These are phyloP conservation scores for Endomychus coccineus DNA, from an alignment of 2,888 invertebrate species.

Conservation along the genomic window DNA sequence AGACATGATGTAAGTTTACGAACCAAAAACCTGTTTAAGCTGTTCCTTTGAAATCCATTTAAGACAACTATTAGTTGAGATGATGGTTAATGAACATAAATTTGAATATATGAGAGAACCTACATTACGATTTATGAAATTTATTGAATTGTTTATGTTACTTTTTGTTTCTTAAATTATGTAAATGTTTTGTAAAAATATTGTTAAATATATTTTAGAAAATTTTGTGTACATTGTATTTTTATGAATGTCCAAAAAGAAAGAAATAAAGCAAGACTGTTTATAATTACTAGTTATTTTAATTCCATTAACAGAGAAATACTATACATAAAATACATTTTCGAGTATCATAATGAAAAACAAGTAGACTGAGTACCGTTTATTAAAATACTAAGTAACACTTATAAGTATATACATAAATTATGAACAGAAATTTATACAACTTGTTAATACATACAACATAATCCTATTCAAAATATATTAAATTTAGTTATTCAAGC, in stretches of 20 bases:
- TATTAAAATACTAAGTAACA: no score
- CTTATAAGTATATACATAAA: no score
- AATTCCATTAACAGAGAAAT: background rate
- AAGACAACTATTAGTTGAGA: constrained; percentile 3
- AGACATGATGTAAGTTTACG: background rate
- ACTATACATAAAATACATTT: background rate
- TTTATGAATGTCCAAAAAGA: constrained; percentile 37
- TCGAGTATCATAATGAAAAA: background rate
- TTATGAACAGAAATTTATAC: no score
- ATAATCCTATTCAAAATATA: no score
- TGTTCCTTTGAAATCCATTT: constrained; percentile 2
- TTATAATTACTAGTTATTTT: constrained; percentile 23
- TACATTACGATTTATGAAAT: constrained; percentile 4
- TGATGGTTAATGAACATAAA: constrained; percentile 3
- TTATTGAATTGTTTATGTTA: constrained; percentile 6
- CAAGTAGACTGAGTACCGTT: no score
- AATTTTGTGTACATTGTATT: constrained; percentile 35
- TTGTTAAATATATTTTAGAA: constrained; percentile 31
- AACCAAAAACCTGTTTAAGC: constrained; percentile 5
- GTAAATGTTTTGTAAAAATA: constrained; percentile 31
- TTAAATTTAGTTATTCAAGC: no score
- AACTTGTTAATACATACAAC: no score
- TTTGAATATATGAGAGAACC: background rate
- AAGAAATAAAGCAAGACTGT: constrained; percentile 36
- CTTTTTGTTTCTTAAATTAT: constrained; percentile 24